Conservation (phyloP, 2,888 invertebrate genomes). For the Molorchus minor region DNA sequence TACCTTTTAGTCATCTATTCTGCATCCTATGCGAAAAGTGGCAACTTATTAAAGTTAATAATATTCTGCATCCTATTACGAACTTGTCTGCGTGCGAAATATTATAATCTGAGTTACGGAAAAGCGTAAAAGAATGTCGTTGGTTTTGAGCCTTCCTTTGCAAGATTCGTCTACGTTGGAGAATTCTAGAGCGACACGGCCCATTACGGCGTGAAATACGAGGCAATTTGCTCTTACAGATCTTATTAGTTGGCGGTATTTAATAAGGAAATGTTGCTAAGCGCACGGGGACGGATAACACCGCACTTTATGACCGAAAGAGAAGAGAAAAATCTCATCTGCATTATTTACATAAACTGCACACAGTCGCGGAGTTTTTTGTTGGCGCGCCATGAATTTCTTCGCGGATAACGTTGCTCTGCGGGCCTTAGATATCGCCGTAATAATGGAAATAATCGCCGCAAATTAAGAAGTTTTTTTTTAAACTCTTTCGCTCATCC, state of each 20-base stretch:
- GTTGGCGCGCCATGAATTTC: slow-evolving; percentile 50
- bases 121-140: too few relatives aligned
- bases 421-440: slow-evolving; percentile 60
- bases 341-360: slow-evolving; percentile 65
- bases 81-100: too few relatives aligned
- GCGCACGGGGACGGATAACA: slow-evolving; percentile 59
- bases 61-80: too few relatives aligned
- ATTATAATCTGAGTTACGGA: too few relatives aligned
- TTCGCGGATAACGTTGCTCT: slow-evolving; percentile 40
- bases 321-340: slow-evolving; percentile 63
- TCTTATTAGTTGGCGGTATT: slow-evolving; percentile 62
- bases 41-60: too few relatives aligned
- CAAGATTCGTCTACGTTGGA: slow-evolving; percentile 23
- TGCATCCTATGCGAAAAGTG: too few relatives aligned
- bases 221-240: slow-evolving; percentile 51
- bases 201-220: slow-evolving; percentile 48
- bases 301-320: slow-evolving; percentile 58
- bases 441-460: slow-evolving; percentile 63
- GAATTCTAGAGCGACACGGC: slow-evolving; percentile 36
- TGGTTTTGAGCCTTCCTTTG: too few relatives aligned
- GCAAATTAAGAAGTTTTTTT: slow-evolving; percentile 62
- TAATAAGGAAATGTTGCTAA: slow-evolving; percentile 63
- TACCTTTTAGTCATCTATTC: too few relatives aligned
- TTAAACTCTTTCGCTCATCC: slow-evolving; percentile 52
- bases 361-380: slow-evolving; percentile 49